Evolutionary conservation across 2,888 invertebrate genomes (phyloP).

Genomic region (Elmis aenea): DNA sequence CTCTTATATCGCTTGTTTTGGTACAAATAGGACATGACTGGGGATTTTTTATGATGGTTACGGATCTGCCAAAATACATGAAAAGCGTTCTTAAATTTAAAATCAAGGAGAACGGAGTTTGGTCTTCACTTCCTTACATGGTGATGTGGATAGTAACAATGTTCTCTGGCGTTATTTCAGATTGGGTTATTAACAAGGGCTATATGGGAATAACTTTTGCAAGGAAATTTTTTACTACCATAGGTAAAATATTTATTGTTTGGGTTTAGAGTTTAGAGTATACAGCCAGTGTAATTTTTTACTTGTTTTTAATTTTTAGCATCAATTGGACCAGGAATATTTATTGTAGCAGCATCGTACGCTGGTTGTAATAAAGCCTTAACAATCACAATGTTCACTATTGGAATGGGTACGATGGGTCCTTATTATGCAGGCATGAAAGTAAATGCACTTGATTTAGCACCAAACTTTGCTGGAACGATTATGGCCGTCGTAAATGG

Average conservation of each 20-base stretch:
- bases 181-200: slow-evolving; percentile 59
- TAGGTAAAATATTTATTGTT: too few relatives aligned
- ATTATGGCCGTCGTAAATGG: slow-evolving; percentile 62
- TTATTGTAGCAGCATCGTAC: slow-evolving; percentile 59
- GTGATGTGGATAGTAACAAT: slow-evolving; percentile 64
- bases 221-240: slow-evolving; percentile 49
- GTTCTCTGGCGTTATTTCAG: slow-evolving; percentile 61
- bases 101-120: slow-evolving; percentile 57
- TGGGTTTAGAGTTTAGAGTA: too few relatives aligned
- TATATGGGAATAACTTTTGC: slow-evolving; percentile 54
- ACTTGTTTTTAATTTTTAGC: slow-evolving; percentile 42
- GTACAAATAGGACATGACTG: slow-evolving; percentile 70
- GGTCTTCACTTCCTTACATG: slow-evolving; percentile 62
- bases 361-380: slow-evolving; percentile 53
- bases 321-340: slow-evolving; percentile 57
- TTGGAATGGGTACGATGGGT: slow-evolving; percentile 63
- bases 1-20: slow-evolving; percentile 67
- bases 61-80: slow-evolving; percentile 67
- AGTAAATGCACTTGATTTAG: slow-evolving; percentile 61
- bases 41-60: slow-evolving; percentile 68
- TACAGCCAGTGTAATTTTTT: slow-evolving; percentile 28
- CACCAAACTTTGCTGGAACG: slow-evolving; percentile 60
- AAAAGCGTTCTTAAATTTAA: slow-evolving; percentile 62
- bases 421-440: slow-evolving; percentile 65
- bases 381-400: slow-evolving; percentile 53